Evolutionary conservation across 2,113 vertebrate genomes (phyloP).

Genomic region (Panurus biarmicus): DNA sequence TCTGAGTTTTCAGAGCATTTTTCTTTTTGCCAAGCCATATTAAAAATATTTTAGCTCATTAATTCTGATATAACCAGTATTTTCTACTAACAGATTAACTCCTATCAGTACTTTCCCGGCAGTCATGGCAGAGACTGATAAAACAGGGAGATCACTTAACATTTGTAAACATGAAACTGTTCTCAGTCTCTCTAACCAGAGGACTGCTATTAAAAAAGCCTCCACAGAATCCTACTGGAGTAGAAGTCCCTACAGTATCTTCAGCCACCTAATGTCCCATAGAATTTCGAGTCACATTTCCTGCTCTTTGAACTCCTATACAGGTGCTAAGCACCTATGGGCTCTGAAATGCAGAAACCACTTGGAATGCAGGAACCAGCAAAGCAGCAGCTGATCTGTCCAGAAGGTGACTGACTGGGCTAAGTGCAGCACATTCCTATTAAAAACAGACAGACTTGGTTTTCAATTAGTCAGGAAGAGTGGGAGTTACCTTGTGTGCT

Average conservation of each 20-base stretch:
- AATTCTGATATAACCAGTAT: background rate
- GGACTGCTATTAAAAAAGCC: background rate
- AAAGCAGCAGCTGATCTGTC: background rate
- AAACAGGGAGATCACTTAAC: background rate
- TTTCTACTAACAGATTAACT: background rate
- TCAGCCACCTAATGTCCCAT: background rate
- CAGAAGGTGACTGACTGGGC: background rate
- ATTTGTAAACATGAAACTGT: background rate
- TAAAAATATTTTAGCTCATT: background rate
- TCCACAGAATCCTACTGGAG: background rate
- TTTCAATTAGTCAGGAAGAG: constrained; percentile 40
- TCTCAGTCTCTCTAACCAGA: background rate
- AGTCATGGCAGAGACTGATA: background rate
- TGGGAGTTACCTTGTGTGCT: constrained; percentile 21
- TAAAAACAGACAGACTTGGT: constrained; percentile 53
- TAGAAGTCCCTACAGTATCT: background rate
- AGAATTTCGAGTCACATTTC: background rate
- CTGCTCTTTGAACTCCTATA: background rate
- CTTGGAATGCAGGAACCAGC: background rate
- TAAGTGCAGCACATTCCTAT: constrained; percentile 15
- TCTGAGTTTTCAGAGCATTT: background rate
- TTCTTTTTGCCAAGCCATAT: background rate
- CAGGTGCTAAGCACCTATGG: background rate
- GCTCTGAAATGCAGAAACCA: background rate
- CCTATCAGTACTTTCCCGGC: background rate